Base-by-base conservation (phyloP, 2,797 vertebrate species). In the Remorina albescens region DNA sequence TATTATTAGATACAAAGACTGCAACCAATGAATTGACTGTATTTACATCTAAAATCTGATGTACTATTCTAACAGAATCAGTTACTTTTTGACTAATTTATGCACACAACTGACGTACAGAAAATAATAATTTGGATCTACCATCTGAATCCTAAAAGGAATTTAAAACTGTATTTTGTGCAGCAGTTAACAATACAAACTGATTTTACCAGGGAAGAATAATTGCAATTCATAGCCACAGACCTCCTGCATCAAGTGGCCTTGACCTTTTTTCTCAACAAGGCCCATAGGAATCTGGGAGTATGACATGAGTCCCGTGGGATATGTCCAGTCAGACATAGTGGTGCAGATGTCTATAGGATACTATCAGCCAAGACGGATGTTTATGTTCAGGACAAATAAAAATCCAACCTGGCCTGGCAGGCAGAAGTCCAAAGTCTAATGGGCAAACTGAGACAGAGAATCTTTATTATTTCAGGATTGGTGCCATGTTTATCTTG, bases 381-480 rank as follows among this genome's bases (percentile, higher is more conserved):
- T 86, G 76, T 88, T 91, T 89, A 89, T 36, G 1, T 72, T 72
- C 4, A 67, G 71, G 78, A 65, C 36, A 75, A 85, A 77, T 78
- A 76, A 55, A 82, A 76, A 67, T 63, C 42, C 19, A 83, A 86
- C 54, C 77, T 71, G 71, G 56, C 67, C 67, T 25, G 57, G 70
- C 67, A 76, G 61, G 34, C 71, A 68, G 30, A 67, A 58, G 42
- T 74, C 58, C 26, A 54, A 32, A 39, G 60, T 77, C 78, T 76
- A 32, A 39, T 25, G 59, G 75, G 49, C 76, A 59, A 47, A 85
- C 71, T 19, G 39, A 83, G 77, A 88, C 68, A 78, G 54, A 72
- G 67, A 67, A 64, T 51, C 82, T 85, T 88, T 89, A 93, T 92
- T 91, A 81, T 91, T 92, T 83, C 78, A 89, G 76, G 77, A 78